Evolutionary conservation across 2,797 vertebrate genomes (phyloP), one percentile per base, ranked within the genome.

Genomic region (Ammospiza maritima): DNA sequence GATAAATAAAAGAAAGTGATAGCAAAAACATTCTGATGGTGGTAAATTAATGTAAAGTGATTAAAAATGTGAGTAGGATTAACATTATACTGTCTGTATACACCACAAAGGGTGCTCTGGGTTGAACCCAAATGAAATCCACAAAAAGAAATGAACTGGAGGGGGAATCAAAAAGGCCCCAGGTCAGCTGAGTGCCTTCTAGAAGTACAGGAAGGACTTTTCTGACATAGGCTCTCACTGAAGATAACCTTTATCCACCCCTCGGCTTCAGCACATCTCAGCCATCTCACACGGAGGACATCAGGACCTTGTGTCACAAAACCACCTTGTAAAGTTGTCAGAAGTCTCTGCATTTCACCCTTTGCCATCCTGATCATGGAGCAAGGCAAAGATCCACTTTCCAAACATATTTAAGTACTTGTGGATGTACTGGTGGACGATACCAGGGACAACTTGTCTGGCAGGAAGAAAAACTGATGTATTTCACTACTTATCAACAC

Each of bases 251-350:
- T 84, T 69, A 45, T 34, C 40, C 30, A 61, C 16, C 5, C 18
- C 42, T 57, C 2, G 48, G 60, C n/a, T 88, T 48, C 10, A 78
- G 34, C 32, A 56, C 5, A 3, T 32, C 32, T 65, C 57, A 56
- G 42, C 16, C 10, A 0, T 69, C 66, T 54, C 57, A 71, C 2
- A 44, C 0, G 0, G 60, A 54, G 51, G 29, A 73, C 30, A 69
- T 10, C 48, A 62, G 25, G 22, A 45, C 40, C 11, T 57, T 11
- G 18, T 67, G 85, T 78, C 62, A 72, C 38, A 5, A 38, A 38
- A 38, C 36, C 36, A 38, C 36, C 36, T 38, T 38, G 36, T 38
- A 38, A 38, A 38, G 36, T 38, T 38, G 36, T 38, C 36, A 38
- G 36, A 75, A 78, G 13, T 23, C 40, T 73, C 64, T 45, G 44